Conservation (phyloP, 1,140 invertebrate species). For the Lutraria rhynchaena region DNA sequence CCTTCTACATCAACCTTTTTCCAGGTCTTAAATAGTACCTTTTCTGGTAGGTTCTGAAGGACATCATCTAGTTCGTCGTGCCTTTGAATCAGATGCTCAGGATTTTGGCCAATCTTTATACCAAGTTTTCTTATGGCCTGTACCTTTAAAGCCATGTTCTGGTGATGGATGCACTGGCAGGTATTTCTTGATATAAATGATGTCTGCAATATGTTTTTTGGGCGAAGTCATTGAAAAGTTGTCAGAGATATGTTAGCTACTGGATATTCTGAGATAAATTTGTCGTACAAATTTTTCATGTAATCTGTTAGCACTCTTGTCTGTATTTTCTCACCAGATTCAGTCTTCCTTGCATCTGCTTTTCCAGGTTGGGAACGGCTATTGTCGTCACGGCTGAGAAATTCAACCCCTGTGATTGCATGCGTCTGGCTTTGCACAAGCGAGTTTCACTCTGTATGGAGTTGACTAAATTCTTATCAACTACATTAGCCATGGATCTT, state of each 20-base stretch:
- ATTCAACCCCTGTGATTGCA: constrained; percentile 1
- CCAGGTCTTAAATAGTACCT: not conserved
- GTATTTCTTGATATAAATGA: constrained; percentile 48
- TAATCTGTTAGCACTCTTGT: constrained; percentile 49
- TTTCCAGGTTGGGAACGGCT: constrained; percentile 38
- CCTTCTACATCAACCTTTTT: constrained; percentile 2
- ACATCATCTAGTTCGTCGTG: not conserved
- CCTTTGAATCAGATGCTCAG: constrained; percentile 14
- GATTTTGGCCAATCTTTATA: constrained; percentile 24
- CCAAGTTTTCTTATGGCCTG: constrained; percentile 11
- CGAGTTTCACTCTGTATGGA: no score
- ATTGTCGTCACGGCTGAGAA: constrained; percentile 49
- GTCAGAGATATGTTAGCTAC: constrained; percentile 18
- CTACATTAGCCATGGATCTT: constrained; percentile 23
- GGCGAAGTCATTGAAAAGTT: constrained; percentile 25
- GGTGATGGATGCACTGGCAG: constrained; percentile 52
- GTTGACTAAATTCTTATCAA: no score
- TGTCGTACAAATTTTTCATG: constrained; percentile 10
- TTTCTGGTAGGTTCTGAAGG: not conserved
- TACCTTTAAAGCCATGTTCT: constrained; percentile 52
- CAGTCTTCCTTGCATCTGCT: constrained; percentile 16
- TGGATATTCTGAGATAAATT: constrained; percentile 14
- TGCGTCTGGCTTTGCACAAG: constrained; percentile 29
- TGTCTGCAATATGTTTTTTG: constrained; percentile 25
- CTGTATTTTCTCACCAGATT: constrained; percentile 28